phyloP scores from a whole-genome alignment of 2,797 vertebrate species.

The Sparidentex hasta region DNA sequence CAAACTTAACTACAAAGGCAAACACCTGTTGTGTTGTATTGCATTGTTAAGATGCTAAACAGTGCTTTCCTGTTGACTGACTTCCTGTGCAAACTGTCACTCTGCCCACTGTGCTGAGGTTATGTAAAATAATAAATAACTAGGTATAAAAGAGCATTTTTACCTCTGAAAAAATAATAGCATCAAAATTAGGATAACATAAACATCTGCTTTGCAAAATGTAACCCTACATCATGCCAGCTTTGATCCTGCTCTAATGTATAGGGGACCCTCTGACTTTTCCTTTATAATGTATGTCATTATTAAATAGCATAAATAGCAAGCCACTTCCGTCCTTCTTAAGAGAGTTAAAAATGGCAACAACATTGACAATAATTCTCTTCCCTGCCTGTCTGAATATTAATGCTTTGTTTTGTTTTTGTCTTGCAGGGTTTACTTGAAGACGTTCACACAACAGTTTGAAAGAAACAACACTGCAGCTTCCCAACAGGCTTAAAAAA shows the following conservation, averaged over 20 bases:
- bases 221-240: too few relatives aligned
- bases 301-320: slow-evolving; percentile 14
- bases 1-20: too few relatives aligned
- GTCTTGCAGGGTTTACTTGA: slow-evolving; percentile 84
- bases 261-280: neutral
- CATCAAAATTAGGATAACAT: too few relatives aligned
- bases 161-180: too few relatives aligned
- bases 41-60: too few relatives aligned
- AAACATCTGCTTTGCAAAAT: too few relatives aligned
- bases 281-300: slow-evolving; percentile 1
- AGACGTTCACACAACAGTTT: slow-evolving; percentile 60
- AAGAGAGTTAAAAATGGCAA: slow-evolving; percentile 8
- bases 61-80: too few relatives aligned
- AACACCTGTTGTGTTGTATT: too few relatives aligned
- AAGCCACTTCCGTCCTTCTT: slow-evolving; percentile 7
- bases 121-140: too few relatives aligned
- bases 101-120: too few relatives aligned
- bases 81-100: too few relatives aligned
- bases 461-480: slow-evolving; percentile 50
- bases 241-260: neutral
- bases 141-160: too few relatives aligned
- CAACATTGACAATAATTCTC: slow-evolving; percentile 10
- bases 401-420: slow-evolving; percentile 66
- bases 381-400: slow-evolving; percentile 43
- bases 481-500: slow-evolving; percentile 43